A percentile compares a stretch with the other conserved stretches of the same genome.
These are phyloP conservation scores for Ostrea edulis DNA, from an alignment of 1,140 invertebrate genomes.

Conservation along the genomic window DNA sequence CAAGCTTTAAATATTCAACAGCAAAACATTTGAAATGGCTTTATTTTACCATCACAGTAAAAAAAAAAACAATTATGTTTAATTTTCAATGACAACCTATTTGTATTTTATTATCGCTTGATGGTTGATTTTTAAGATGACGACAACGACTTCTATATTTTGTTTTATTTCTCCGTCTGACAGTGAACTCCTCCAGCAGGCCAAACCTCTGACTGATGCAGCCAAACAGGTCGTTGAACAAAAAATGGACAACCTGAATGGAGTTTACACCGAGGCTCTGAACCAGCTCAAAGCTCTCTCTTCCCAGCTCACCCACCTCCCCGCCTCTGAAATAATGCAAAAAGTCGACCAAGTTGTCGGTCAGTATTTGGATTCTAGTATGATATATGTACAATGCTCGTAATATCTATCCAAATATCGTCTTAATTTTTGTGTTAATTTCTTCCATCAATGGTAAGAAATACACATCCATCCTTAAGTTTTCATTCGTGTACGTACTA, in stretches of 20 bases:
- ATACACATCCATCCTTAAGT: too few species aligned
- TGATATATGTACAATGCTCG: too few species aligned
- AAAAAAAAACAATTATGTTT: neutral
- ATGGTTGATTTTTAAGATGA: neutral
- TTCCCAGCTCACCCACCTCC: neutral
- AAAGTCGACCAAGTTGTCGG: slow-evolving; percentile 14
- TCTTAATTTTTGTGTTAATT: too few species aligned
- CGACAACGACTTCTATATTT: neutral
- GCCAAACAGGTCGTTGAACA: neutral
- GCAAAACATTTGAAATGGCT: neutral
- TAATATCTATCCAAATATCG: too few species aligned
- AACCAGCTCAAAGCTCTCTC: neutral
- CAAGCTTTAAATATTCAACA: neutral
- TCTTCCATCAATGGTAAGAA: too few species aligned
- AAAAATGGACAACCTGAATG: slow-evolving; percentile 23
- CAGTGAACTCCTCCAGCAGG: slow-evolving; percentile 19
- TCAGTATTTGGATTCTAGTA: neutral
- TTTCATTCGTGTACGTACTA: too few species aligned
- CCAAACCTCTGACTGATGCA: neutral
- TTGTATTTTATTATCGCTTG: neutral
- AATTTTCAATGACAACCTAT: neutral
- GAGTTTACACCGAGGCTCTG: slow-evolving; percentile 18
- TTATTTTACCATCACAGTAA: neutral
- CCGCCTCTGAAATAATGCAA: neutral
- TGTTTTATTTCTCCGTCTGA: neutral